Conservation (phyloP, 1,140 invertebrate species). For the Galleria mellonella region DNA sequence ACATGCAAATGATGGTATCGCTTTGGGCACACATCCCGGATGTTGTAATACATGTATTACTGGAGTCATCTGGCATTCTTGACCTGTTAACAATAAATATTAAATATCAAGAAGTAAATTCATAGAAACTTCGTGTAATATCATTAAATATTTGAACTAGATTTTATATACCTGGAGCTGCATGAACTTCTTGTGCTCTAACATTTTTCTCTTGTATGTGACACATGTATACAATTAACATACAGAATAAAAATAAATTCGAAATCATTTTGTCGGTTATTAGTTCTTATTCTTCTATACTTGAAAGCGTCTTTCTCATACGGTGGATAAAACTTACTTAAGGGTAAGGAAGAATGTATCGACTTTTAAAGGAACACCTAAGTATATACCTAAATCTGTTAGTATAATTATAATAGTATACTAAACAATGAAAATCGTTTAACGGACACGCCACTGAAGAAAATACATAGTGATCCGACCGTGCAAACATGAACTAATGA, state of each 20-base stretch:
- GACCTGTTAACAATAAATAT: slow-evolving; percentile 74
- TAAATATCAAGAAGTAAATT: background rate
- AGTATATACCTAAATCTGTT: too few relatives aligned
- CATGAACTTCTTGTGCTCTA: slow-evolving; percentile 42
- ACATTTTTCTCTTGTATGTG: slow-evolving; percentile 32
- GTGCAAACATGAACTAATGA: slow-evolving; percentile 2
- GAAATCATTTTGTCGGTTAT: slow-evolving; percentile 4
- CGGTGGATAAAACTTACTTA: too few relatives aligned
- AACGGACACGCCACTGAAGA: background rate
- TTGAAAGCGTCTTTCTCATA: too few relatives aligned
- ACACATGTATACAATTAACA: slow-evolving; percentile 16
- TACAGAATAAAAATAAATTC: background rate
- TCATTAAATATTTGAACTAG: background rate
- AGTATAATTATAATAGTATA: too few relatives aligned
- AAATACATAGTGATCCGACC: slow-evolving; percentile 7
- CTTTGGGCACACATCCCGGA: slow-evolving; percentile 93
- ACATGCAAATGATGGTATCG: slow-evolving; percentile 95
- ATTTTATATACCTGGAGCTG: slow-evolving; percentile 38
- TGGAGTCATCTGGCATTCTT: slow-evolving; percentile 92
- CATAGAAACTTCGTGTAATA: too few relatives aligned
- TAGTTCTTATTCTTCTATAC: too few relatives aligned
- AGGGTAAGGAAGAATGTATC: too few relatives aligned
- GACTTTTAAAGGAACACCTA: too few relatives aligned
- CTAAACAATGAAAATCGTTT: slow-evolving; percentile 10
- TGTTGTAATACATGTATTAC: slow-evolving; percentile 94